These are phyloP conservation scores for Carcina quercana DNA, from an alignment of 2,888 invertebrate species.

Conservation along the genomic window DNA sequence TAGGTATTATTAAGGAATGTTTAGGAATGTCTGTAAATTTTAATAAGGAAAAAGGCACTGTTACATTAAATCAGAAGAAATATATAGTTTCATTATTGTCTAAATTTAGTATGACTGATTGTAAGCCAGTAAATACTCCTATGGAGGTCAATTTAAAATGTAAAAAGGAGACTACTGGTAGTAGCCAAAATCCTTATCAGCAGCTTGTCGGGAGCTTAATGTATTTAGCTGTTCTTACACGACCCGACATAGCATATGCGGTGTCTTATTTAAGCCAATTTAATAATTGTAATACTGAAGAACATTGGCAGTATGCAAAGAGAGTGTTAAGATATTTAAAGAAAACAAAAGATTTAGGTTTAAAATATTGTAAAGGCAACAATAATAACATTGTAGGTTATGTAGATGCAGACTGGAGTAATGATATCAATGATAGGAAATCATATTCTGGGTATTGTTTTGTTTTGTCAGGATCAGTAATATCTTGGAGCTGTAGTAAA, in stretches of 20 bases:
- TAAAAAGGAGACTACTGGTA: neutral
- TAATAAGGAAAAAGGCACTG: neutral
- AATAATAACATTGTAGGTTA: neutral
- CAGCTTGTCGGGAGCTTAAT: constrained; percentile 4
- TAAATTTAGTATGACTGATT: constrained; percentile 1
- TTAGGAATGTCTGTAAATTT: neutral
- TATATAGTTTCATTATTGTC: neutral
- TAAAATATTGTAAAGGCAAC: constrained; percentile 2
- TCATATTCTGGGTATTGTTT: constrained; percentile 5
- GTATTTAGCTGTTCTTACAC: constrained; percentile 6
- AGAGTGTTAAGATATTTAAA: constrained; percentile 7
- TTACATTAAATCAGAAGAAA: neutral
- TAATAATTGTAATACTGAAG: constrained; percentile 4
- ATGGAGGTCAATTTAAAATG: neutral
- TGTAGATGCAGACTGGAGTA: constrained; percentile 6
- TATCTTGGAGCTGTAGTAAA: constrained; percentile 9
- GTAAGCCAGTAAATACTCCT: neutral
- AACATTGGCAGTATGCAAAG: constrained; percentile 6
- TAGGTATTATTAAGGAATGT: neutral
- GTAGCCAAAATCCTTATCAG: constrained; percentile 3
- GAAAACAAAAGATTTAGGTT: constrained; percentile 4
- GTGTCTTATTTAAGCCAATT: constrained; percentile 8
- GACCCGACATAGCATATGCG: constrained; percentile 6
- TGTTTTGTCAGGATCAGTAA: constrained; percentile 1
- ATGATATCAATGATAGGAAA: neutral